These are phyloP conservation scores for Lycopodina hypogea DNA, from an alignment of 37 sponge, comb jelly and placozoan genomes.

Conservation along the genomic window DNA sequence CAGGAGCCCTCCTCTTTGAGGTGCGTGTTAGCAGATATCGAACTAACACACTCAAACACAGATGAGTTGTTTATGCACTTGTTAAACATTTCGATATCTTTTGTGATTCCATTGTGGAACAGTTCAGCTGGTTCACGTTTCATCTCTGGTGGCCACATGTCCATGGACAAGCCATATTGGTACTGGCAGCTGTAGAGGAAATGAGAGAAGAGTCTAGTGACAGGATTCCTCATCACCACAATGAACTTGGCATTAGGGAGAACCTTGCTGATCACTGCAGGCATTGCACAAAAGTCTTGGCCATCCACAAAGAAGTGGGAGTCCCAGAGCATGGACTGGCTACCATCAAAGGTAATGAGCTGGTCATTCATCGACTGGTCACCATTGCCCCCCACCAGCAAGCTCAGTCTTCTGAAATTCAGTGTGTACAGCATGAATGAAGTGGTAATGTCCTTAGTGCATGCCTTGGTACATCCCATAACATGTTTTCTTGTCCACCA, in stretches of 20 bases:
- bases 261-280: constrained; percentile 35
- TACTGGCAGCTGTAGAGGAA: constrained; percentile 25
- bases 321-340: constrained; percentile 53
- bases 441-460: background rate
- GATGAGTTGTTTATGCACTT: background rate
- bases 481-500: constrained; percentile 44
- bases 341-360: constrained; percentile 41
- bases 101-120: constrained; percentile 3
- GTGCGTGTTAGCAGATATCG: background rate
- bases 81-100: background rate
- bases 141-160: constrained; percentile 3
- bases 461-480: too few relatives aligned
- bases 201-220: constrained; percentile 28
- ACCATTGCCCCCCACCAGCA: background rate
- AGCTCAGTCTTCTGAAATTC: background rate
- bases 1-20: too few relatives aligned
- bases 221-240: constrained; percentile 57
- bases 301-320: constrained; percentile 12
- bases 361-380: background rate
- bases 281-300: constrained; percentile 40
- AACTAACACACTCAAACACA: constrained; percentile 23
- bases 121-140: background rate
- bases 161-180: background rate
- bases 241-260: constrained; percentile 57
- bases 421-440: constrained; percentile 16